These are phyloP conservation scores for Abramis brama DNA, from an alignment of 2,113 vertebrate genomes.

Conservation along the genomic window DNA sequence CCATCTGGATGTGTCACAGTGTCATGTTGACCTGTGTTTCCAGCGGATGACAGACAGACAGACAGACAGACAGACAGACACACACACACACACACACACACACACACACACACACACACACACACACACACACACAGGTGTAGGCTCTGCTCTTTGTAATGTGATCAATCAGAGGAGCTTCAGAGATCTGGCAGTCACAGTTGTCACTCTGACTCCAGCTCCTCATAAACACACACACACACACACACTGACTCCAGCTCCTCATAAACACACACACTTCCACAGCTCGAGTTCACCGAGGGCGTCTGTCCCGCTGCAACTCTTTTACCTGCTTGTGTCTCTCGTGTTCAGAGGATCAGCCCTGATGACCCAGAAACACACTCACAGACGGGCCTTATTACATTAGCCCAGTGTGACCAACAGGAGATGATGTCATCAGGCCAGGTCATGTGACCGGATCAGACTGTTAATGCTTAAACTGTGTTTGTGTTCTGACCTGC, in stretches of 20 bases:
- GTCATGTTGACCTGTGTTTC: not conserved
- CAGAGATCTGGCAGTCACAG: not conserved
- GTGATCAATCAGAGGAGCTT: not conserved
- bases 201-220: not conserved
- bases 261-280: not conserved
- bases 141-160: not conserved
- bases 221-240: not conserved
- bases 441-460: constrained; percentile 69
- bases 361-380: constrained; percentile 63
- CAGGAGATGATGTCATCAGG: constrained; percentile 66
- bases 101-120: too few relatives aligned
- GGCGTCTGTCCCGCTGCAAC: constrained; percentile 19
- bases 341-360: constrained; percentile 50
- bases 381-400: constrained; percentile 72
- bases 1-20: not conserved
- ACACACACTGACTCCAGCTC: not conserved
- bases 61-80: too few relatives aligned
- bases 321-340: constrained; percentile 45
- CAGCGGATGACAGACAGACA: not conserved
- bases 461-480: constrained; percentile 65
- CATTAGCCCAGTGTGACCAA: constrained; percentile 68
- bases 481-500: constrained; percentile 34
- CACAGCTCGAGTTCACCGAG: not conserved
- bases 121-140: not conserved
- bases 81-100: too few relatives aligned